Base-by-base conservation (phyloP, 1,140 invertebrate genomes). In the Brachionus manjavacas region DNA sequence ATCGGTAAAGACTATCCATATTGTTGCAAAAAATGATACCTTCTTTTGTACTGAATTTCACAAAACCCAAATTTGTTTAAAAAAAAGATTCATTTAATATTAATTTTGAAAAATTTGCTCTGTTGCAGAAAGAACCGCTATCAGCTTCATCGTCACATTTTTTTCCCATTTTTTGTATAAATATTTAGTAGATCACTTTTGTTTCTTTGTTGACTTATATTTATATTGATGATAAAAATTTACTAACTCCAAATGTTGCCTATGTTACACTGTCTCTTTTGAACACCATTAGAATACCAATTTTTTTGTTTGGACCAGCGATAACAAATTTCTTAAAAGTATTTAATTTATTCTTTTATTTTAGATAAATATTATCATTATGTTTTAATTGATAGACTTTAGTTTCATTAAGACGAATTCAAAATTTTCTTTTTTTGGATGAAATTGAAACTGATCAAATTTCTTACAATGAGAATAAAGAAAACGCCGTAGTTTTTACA, bases 221-320 rank as follows among this genome's bases (percentile, higher is more conserved):
- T 4, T 66, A 92, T 11, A 35, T 64, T 4, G 41, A 35, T 46
- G 64, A 70, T 8, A 84, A 81, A 16, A 55, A 84, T 74, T 86
- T 89, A 8, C 88, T 90, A 83, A 85, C 88, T 25, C 85, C 86
- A 9, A 89, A 92, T 86, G 78, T 90, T 31, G 92, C 92, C 86
- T 99, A 99, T 92, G 96, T 99, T 85, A 95, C 96, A 86, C 91
- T 99, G 86, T 95, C 96, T 88, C 92, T 99, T 87, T 99, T 99
- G 92, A 98, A 99, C 91, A 95, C 98, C 86, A 92, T 99, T 86
- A 92, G 96, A 87, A 96, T 97, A 89, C 96, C 97, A 86, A 91
- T 93, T 74, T 87, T 88, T 41, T 90, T 92, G 86, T 87, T 93
- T 64, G 91, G 92, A 2, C 90, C 91, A 86, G 86, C 92, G 28